Evolutionary conservation across 2,797 vertebrate species (phyloP).

Genomic region (Parauchenoglanis punctatus): DNA sequence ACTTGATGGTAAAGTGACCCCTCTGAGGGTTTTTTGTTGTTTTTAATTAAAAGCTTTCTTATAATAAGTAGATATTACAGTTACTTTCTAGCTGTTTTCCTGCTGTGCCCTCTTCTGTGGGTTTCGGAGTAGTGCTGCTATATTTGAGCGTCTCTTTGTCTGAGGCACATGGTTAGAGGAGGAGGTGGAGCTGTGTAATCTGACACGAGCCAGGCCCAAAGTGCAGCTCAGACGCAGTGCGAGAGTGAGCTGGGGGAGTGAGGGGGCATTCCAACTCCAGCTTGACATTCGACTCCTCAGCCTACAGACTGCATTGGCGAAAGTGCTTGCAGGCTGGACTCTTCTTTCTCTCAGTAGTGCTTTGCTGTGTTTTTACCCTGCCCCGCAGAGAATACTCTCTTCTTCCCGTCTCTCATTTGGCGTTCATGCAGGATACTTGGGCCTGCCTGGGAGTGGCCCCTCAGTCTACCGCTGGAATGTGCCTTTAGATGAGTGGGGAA

Average conservation of each 20-base stretch:
- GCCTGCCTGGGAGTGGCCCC: slow-evolving; percentile 52
- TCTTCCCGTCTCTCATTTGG: slow-evolving; percentile 24
- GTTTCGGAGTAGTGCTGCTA: slow-evolving; percentile 37
- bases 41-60: not conserved
- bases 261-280: slow-evolving; percentile 46
- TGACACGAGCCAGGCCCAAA: slow-evolving; percentile 69
- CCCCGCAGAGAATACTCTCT: slow-evolving; percentile 13
- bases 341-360: slow-evolving; percentile 38
- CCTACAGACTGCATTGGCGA: slow-evolving; percentile 49
- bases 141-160: slow-evolving; percentile 53
- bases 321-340: slow-evolving; percentile 44
- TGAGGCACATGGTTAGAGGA: slow-evolving; percentile 56
- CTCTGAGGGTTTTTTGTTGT: not conserved
- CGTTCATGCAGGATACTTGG: slow-evolving; percentile 28
- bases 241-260: slow-evolving; percentile 29
- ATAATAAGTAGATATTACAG: not conserved
- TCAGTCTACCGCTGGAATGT: slow-evolving; percentile 52
- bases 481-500: slow-evolving; percentile 40
- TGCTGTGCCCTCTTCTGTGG: slow-evolving; percentile 47
- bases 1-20: not conserved
- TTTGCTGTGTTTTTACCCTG: slow-evolving; percentile 10
- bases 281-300: slow-evolving; percentile 57
- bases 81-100: not conserved
- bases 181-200: slow-evolving; percentile 75
- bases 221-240: slow-evolving; percentile 32